phyloP scores from a whole-genome alignment of 2,888 invertebrate genomes.

The Gortyna flavago region DNA sequence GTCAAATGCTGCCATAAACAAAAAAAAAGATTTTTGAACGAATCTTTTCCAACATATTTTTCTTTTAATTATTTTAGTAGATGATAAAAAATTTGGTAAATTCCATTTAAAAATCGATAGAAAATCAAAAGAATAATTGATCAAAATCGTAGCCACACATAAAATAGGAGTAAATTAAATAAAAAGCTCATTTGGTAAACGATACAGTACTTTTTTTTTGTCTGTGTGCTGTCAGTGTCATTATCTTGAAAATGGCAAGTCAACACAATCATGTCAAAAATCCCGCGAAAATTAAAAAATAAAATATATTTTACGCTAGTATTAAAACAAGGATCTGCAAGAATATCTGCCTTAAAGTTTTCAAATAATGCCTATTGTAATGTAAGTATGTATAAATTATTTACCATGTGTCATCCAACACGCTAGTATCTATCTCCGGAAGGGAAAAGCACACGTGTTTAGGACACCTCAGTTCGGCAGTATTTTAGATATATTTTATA shows the following conservation, averaged over 20 bases:
- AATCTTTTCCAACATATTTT: neutral
- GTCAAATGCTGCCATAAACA: constrained; percentile 3
- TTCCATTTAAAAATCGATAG: neutral
- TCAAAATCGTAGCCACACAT: neutral
- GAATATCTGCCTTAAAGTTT: neutral
- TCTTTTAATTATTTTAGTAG: neutral
- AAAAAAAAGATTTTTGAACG: constrained; percentile 25
- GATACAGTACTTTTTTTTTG: neutral
- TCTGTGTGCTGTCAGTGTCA: neutral
- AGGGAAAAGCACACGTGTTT: neutral
- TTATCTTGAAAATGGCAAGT: neutral
- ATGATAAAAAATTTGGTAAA: neutral
- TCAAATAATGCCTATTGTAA: neutral
- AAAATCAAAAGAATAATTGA: neutral
- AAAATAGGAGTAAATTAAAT: neutral
- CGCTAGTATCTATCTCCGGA: neutral
- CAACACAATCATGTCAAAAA: neutral
- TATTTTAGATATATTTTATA: no score
- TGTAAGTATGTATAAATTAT: neutral
- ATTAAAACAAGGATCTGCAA: neutral
- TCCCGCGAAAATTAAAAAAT: constrained; percentile 4
- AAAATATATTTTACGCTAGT: neutral
- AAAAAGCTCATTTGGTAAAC: neutral
- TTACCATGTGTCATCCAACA: neutral
- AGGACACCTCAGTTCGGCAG: neutral